Conservation (phyloP, 2,797 vertebrate genomes). For the Sebastes nivosus region DNA sequence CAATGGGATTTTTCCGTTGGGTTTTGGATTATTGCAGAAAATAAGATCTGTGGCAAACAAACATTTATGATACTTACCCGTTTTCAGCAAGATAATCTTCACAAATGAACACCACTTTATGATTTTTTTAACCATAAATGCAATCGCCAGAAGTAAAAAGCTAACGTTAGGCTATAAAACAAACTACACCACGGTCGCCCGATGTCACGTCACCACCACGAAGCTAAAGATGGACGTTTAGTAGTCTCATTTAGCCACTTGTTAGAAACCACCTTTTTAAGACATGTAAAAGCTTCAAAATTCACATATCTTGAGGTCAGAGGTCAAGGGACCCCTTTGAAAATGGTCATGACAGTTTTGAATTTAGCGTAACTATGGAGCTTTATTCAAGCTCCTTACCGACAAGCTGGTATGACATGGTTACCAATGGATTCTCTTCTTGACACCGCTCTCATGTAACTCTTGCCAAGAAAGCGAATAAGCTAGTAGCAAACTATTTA, state of each 20-base stretch:
- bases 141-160: not conserved
- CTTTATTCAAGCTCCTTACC: too few relatives aligned
- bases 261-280: too few relatives aligned
- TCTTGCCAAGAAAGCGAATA: too few relatives aligned
- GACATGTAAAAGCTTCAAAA: not conserved
- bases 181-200: not conserved
- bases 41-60: not conserved
- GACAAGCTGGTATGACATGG: too few relatives aligned
- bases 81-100: not conserved
- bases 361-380: too few relatives aligned
- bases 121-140: rapidly evolving
- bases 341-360: rapidly evolving
- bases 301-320: not conserved
- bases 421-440: too few relatives aligned
- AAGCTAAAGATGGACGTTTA: not conserved
- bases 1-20: not conserved
- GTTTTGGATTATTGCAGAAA: not conserved
- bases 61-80: not conserved
- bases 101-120: not conserved
- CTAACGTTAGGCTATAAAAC: too few relatives aligned
- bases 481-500: not conserved
- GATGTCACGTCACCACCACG: not conserved
- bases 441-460: not conserved
- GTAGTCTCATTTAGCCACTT: not conserved
- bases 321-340: too few relatives aligned